Evolutionary conservation across 2,113 vertebrate species (phyloP).

Genomic region (Dasyornis broadbenti): DNA sequence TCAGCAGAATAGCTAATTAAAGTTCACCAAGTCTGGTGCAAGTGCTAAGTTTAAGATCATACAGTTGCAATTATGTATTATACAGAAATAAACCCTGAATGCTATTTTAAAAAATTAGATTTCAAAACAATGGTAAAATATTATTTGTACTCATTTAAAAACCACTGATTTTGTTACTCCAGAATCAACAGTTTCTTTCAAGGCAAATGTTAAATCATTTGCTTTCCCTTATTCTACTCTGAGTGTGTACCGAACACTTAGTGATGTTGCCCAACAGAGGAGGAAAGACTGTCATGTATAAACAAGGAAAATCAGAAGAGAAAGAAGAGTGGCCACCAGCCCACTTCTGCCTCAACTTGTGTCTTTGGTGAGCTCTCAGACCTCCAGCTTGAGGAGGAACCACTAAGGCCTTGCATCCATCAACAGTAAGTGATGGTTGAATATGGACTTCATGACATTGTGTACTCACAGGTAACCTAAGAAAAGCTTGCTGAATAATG

Average conservation of each 20-base stretch:
- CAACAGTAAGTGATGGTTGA: not conserved
- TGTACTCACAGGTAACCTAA: not conserved
- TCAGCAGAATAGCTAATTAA: not conserved
- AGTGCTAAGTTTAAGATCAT: not conserved
- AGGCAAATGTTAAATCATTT: not conserved
- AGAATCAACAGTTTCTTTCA: not conserved
- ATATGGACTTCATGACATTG: not conserved
- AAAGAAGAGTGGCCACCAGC: not conserved
- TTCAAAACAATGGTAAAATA: not conserved
- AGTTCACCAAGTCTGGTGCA: not conserved
- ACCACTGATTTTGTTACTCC: not conserved
- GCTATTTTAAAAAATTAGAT: fast-evolving
- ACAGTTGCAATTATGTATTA: not conserved
- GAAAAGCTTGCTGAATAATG: not conserved
- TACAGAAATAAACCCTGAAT: not conserved
- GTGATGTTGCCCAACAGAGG: not conserved
- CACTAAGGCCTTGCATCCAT: not conserved
- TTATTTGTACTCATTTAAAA: not conserved
- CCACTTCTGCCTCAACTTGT: not conserved
- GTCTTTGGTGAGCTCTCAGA: not conserved
- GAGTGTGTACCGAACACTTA: not conserved
- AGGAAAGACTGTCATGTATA: not conserved
- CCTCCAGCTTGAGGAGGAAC: not conserved
- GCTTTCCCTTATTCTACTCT: not conserved
- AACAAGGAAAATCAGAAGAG: not conserved